Evolutionary conservation across 1,140 invertebrate species (phyloP).

Genomic region (Antheraea pernyi): DNA sequence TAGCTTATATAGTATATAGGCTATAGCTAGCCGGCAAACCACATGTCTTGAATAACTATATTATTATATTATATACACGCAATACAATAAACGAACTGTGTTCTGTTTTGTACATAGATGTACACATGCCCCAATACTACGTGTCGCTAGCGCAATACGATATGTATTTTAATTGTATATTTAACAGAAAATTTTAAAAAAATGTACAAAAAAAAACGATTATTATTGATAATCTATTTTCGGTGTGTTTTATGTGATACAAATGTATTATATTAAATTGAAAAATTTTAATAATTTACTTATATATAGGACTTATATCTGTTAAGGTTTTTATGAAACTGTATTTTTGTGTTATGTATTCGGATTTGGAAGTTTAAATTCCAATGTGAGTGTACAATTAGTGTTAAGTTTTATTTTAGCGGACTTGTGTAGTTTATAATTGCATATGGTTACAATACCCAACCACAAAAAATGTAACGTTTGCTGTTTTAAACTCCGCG

Average conservation of each 20-base stretch:
- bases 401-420: background rate
- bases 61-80: too few relatives aligned
- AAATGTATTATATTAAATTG: background rate
- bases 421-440: background rate
- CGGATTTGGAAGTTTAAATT: background rate
- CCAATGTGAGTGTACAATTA: background rate
- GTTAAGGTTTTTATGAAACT: background rate
- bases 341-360: background rate
- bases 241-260: background rate
- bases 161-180: too few relatives aligned
- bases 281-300: background rate
- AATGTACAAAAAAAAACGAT: too few relatives aligned
- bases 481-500: too few relatives aligned
- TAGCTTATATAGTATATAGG: too few relatives aligned
- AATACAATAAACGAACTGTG: too few relatives aligned
- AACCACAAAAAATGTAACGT: too few relatives aligned
- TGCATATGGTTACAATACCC: background rate
- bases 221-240: background rate
- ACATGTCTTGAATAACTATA: too few relatives aligned
- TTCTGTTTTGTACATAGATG: too few relatives aligned
- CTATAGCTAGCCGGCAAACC: too few relatives aligned
- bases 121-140: too few relatives aligned
- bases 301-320: background rate
- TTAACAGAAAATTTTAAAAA: background rate
- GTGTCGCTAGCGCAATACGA: too few relatives aligned